A percentile compares a stretch with the other conserved stretches of the same genome.
phyloP scores from a whole-genome alignment of 1,140 invertebrate species.

The Whitmania pigra region DNA sequence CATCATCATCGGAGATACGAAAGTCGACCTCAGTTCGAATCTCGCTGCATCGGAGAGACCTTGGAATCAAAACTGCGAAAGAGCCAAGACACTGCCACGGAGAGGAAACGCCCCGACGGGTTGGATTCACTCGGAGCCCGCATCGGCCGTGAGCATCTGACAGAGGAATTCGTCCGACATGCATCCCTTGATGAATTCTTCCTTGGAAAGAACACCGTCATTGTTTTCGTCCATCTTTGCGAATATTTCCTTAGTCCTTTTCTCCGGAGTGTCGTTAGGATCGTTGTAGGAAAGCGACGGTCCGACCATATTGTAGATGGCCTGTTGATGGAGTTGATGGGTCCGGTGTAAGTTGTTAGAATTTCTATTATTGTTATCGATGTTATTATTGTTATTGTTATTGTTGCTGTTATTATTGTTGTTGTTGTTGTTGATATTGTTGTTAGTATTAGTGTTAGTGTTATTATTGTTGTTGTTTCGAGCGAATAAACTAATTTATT shows the following conservation, averaged over 20 bases:
- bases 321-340: slow-evolving; percentile 56
- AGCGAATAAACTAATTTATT: no score
- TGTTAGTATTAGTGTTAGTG: no score
- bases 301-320: slow-evolving; percentile 96
- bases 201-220: slow-evolving; percentile 90
- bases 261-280: slow-evolving; percentile 57
- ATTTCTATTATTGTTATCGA: slow-evolving; percentile 6
- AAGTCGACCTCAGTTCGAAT: no score
- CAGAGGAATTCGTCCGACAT: slow-evolving; percentile 92
- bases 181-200: slow-evolving; percentile 97
- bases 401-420: no score
- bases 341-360: not conserved
- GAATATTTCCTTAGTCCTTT: slow-evolving; percentile 94
- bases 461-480: not conserved
- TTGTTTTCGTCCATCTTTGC: slow-evolving; percentile 98
- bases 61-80: no score
- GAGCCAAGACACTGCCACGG: no score
- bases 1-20: no score
- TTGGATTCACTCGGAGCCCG: not conserved
- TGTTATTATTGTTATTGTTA: no score
- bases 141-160: slow-evolving; percentile 58
- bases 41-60: no score
- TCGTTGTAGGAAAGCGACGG: slow-evolving; percentile 69
- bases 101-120: no score
- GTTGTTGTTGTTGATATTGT: no score